These are phyloP conservation scores for Pachymerium ferrugineum DNA, from an alignment of 2,888 invertebrate species.

Conservation along the genomic window DNA sequence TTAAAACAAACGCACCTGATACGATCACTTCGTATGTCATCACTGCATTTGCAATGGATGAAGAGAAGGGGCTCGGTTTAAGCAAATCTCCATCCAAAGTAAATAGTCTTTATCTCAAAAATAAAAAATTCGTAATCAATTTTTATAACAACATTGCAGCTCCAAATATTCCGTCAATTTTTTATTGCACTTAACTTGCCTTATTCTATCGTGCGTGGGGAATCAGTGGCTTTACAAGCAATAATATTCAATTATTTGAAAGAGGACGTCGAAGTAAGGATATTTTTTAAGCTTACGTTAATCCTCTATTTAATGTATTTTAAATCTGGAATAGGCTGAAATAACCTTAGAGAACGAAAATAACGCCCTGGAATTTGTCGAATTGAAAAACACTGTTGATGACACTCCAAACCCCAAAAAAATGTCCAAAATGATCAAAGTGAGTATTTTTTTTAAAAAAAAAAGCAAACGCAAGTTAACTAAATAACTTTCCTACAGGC, in stretches of 20 bases:
- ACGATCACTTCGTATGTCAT: slow-evolving; percentile 54
- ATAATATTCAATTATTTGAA: slow-evolving; percentile 50
- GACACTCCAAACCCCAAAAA: not conserved
- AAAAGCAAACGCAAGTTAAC: not conserved
- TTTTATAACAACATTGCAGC: slow-evolving; percentile 41
- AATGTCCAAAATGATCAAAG: not conserved
- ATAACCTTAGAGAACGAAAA: slow-evolving; percentile 39
- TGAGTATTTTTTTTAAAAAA: not conserved
- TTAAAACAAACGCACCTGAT: slow-evolving; percentile 49
- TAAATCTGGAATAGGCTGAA: slow-evolving; percentile 38
- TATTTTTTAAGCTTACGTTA: not conserved
- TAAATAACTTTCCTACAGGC: no score
- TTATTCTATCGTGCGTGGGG: slow-evolving; percentile 51
- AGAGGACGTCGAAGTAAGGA: slow-evolving; percentile 38
- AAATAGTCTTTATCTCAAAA: slow-evolving; percentile 27
- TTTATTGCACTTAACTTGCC: slow-evolving; percentile 52
- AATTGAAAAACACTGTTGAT: slow-evolving; percentile 33
- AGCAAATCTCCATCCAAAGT: slow-evolving; percentile 46
- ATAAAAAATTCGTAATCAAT: not conserved
- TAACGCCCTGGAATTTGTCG: slow-evolving; percentile 37
- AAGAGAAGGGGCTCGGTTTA: slow-evolving; percentile 49
- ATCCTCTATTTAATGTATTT: not conserved
- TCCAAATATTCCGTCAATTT: slow-evolving; percentile 52
- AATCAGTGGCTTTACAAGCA: slow-evolving; percentile 50
- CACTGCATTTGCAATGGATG: slow-evolving; percentile 52